Evolutionary conservation across 2,797 vertebrate genomes (phyloP), one percentile per base, ranked within the genome.

Genomic region (Falco cherrug): DNA sequence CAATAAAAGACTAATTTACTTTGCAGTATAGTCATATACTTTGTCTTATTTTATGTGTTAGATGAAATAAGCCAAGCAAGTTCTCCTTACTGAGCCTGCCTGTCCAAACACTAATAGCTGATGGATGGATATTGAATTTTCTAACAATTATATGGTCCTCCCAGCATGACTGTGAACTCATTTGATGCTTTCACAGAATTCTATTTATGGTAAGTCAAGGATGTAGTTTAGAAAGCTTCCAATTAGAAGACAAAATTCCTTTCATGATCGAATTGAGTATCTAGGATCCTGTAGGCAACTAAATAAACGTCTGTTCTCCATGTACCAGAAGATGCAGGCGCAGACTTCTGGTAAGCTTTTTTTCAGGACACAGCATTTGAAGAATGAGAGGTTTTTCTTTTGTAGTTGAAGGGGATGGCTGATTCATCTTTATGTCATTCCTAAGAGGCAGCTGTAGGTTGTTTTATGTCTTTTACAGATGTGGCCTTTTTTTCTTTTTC

Each of bases 311-410:
- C 3, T 65, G 5, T 26, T 93, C 48, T 68, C 41, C 59, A 2
- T 45, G 11, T 35, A 43, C 18, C 4, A 18, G 68, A 68, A 56
- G 20, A 37, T 3, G 1, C 0, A 5, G 45, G 15, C 0, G 0
- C 33, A 63, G 54, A 7, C 43, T 87, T 83, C 35, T 82, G 57
- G 18, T 45, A 47, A 57, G 43, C 33, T 69, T 65, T 64, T 71
- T 69, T 82, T 35, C 33, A 60, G 25, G 56, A 76, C 19, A 13
- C 31, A 71, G 1, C 29, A 9, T 61, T 47, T 71, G 69, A 73
- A 90, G 64, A 77, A 56, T 37, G 18, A 19, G 68, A 79, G 50
- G 25, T 35, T 56, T 81, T 84, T 60, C 43, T 76, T 17, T 37
- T 77, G 60, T 19, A 47, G 37, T 68, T 95, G 31, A 24, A 61